Base-by-base conservation (phyloP, 2,113 vertebrate species). In the Mirza zaza region DNA sequence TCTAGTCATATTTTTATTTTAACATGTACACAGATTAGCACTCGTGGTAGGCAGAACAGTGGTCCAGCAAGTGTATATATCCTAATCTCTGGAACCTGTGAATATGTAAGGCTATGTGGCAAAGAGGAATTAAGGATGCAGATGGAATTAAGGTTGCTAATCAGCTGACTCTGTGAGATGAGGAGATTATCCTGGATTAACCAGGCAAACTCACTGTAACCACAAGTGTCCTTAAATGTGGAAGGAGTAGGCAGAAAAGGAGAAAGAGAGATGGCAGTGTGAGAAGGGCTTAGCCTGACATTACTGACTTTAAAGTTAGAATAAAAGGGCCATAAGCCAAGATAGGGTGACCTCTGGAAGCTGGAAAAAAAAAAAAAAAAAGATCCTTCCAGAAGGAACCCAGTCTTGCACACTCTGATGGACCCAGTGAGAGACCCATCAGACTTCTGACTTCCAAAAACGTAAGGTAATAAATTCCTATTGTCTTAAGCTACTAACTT, bases 1-100 rank as follows among this genome's bases (percentile, higher is more conserved):
- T 82, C 42, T 4, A 17, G 1, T 71, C 36, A n/a, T 45, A 25
- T 71, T 89, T 90, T 85, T 17, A 91, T 84, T 84, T 97, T 76
- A 80, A 67, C 27, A 20, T 15, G 7, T 87, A 88, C 65, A 84
- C 77, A 92, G 39, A 48, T 70, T 42, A 92, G 14, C 52, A 32
- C 52, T 59, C 92, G 34, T 39, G 29, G 70, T 34, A 39, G 34
- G 12, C 15, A 32, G 70, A 81, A 85, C 25, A 81, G 68, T 20
- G 10, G 0, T 9, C 7, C 2, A 0, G 2, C 18, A 89, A 42
- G 5, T 8, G 32, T 85, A 15, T 27, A 9, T 52, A 36, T 61
- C 27, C 3, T 91, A 32, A 85, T n/a, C 36, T 17, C 48, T 73
- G 13, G 15, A 63, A 75, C 3, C 13, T 23, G 5, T 59, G 14